These are phyloP conservation scores for Acanthisitta chloris DNA, from an alignment of 2,113 vertebrate species.

Conservation along the genomic window DNA sequence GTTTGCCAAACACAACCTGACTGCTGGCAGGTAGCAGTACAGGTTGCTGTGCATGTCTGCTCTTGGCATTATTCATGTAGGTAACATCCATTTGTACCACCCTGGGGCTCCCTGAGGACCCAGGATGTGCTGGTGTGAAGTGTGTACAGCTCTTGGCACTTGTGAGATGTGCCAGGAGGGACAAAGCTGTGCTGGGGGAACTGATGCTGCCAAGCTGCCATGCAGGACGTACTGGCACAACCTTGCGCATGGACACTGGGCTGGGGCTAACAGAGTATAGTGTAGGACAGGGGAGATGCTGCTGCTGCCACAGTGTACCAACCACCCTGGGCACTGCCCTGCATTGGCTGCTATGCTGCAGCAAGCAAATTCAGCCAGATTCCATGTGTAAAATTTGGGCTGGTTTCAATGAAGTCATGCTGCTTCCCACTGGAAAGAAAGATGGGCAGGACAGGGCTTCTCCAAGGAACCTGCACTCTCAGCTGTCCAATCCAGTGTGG, in stretches of 20 bases:
- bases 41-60: background rate
- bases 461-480: background rate
- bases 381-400: too few relatives aligned
- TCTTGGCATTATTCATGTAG: background rate
- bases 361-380: background rate
- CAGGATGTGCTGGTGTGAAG: background rate
- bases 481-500: background rate
- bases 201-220: fast-evolving
- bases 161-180: background rate
- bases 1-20: background rate
- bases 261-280: fast-evolving
- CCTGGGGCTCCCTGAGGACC: background rate
- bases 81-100: background rate
- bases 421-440: background rate
- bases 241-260: fast-evolving
- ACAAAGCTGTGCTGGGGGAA: background rate
- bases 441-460: background rate
- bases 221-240: background rate
- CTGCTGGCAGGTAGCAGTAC: background rate
- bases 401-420: background rate
- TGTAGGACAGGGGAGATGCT: background rate
- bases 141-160: fast-evolving
- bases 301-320: background rate
- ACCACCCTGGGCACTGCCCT: background rate
- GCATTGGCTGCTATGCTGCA: fast-evolving